Percentiles rank a stretch among this genome's conserved stretches.
Evolutionary conservation across 2,113 vertebrate genomes (phyloP).

Genomic region (Phyllopteryx taeniolatus): DNA sequence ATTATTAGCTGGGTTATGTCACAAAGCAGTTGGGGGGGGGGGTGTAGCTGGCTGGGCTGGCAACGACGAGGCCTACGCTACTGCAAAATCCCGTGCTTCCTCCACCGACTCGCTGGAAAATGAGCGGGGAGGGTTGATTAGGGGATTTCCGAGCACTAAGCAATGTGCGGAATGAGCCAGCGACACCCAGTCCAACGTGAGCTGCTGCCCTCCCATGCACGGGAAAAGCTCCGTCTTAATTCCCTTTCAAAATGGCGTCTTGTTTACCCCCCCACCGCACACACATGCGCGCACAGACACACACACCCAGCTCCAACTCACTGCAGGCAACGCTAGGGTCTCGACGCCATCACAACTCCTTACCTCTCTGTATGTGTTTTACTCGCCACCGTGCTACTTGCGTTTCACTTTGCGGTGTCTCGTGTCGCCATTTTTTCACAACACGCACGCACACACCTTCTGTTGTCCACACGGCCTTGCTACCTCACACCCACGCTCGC

Average conservation of each 20-base stretch:
- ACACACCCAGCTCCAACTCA: constrained; percentile 36
- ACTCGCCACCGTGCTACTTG: constrained; percentile 7
- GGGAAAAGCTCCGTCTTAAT: constrained; percentile 57
- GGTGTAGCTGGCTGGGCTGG: neutral
- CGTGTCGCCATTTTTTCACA: constrained; percentile 19
- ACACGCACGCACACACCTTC: constrained; percentile 37
- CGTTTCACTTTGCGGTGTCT: constrained; percentile 44
- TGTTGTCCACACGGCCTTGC: constrained; percentile 16
- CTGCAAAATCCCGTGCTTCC: constrained; percentile 38
- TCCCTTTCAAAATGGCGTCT: constrained; percentile 71
- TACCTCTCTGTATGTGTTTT: constrained; percentile 15
- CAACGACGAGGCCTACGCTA: constrained; percentile 11
- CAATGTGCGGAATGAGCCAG: constrained; percentile 57
- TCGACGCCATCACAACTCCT: constrained; percentile 37
- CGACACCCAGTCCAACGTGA: constrained; percentile 32
- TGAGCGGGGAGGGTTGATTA: constrained; percentile 36
- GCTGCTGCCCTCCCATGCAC: constrained; percentile 44
- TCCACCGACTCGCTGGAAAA: constrained; percentile 49
- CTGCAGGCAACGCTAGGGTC: constrained; percentile 51
- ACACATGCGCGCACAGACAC: neutral
- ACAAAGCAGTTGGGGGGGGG: neutral
- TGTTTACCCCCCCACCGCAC: constrained; percentile 43
- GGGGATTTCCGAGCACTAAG: constrained; percentile 67
- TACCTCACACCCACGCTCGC: constrained; percentile 32
- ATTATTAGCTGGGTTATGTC: constrained; percentile 7